phyloP scores from a whole-genome alignment of 2,113 vertebrate species.

The Scartelaos histophorus region DNA sequence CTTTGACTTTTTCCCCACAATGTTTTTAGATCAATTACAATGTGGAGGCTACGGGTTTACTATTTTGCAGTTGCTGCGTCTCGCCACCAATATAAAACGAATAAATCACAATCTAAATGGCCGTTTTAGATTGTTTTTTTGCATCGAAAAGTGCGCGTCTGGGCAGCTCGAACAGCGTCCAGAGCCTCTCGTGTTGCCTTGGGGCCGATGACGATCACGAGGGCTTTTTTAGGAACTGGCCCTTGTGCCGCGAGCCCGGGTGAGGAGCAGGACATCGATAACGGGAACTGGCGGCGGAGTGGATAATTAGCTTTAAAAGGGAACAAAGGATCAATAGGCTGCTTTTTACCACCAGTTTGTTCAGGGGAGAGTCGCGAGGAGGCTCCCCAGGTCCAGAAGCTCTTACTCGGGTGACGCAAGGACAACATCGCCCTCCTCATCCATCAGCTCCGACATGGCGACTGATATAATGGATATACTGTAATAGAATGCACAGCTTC shows the following conservation, averaged over 20 bases:
- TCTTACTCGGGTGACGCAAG: constrained; percentile 25
- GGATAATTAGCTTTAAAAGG: constrained; percentile 75
- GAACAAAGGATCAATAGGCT: constrained; percentile 67
- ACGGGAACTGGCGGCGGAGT: constrained; percentile 68
- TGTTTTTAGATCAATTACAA: background rate
- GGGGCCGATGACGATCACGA: constrained; percentile 42
- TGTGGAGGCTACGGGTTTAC: background rate
- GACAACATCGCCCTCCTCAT: constrained; percentile 31
- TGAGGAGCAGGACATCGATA: constrained; percentile 71
- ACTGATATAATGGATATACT: constrained; percentile 25
- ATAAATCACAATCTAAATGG: no score
- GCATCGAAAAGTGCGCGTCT: background rate
- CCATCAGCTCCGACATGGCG: constrained; percentile 25
- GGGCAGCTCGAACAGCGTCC: constrained; percentile 5
- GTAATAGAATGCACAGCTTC: constrained; percentile 17
- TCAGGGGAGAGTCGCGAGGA: constrained; percentile 50
- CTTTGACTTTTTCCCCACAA: background rate
- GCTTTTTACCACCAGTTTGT: constrained; percentile 45
- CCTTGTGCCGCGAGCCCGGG: constrained; percentile 55
- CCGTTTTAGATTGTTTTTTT: no score
- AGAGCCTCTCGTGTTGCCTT: constrained; percentile 9
- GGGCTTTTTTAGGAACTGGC: constrained; percentile 40
- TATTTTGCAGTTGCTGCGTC: background rate
- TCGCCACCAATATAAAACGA: no score
- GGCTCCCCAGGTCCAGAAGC: constrained; percentile 33